Conservation (phyloP, 2,888 invertebrate genomes). For the Cheilosia variabilis region DNA sequence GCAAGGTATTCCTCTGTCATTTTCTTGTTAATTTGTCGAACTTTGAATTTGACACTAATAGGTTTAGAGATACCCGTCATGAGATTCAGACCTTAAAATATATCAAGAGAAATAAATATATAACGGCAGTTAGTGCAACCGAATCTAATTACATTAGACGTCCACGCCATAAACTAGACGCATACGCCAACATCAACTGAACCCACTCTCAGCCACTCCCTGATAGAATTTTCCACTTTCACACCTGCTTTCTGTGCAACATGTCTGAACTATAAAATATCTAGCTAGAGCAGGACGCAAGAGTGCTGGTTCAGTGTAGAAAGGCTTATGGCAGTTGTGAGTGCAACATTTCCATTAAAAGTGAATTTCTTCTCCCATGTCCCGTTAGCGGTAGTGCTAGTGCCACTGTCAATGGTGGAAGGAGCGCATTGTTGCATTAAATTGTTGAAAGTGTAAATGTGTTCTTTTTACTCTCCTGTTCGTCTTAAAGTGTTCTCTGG, state of each 20-base stretch:
- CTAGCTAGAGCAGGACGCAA: neutral
- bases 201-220: neutral
- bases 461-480: neutral
- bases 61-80: too few species aligned
- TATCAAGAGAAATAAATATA: too few species aligned
- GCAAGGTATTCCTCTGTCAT: too few species aligned
- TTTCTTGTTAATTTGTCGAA: too few species aligned
- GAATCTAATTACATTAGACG: constrained; percentile 10
- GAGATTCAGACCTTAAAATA: too few species aligned
- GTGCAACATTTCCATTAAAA: constrained; percentile 28
- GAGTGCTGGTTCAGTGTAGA: neutral
- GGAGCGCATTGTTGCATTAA: constrained; percentile 21
- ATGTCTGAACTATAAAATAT: constrained; percentile 17
- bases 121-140: neutral
- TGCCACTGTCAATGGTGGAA: constrained; percentile 11
- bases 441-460: constrained; percentile 23
- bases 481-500: constrained; percentile 13
- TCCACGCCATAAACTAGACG: neutral
- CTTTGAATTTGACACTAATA: too few species aligned
- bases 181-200: neutral
- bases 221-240: constrained; percentile 25
- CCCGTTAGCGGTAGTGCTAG: neutral
- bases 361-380: constrained; percentile 7
- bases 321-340: constrained; percentile 4
- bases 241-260: constrained; percentile 42